Conservation (phyloP, 2,888 invertebrate species). For the Nomada ruficornis region DNA sequence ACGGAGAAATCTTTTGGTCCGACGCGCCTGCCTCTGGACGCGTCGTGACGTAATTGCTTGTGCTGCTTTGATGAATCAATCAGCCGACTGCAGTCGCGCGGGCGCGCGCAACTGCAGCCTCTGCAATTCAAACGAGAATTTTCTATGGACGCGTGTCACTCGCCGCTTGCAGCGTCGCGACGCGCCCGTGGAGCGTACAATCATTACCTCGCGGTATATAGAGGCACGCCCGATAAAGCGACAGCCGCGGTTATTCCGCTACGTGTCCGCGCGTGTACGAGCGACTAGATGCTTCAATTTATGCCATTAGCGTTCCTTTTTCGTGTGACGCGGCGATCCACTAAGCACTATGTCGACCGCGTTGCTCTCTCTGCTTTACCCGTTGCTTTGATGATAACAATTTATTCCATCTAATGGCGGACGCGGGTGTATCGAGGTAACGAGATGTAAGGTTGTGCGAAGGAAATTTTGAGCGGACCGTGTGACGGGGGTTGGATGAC, state of each 20-base stretch:
- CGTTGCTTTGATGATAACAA: constrained; percentile 38
- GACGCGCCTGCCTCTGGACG: constrained; percentile 57
- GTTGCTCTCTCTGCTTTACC: not conserved
- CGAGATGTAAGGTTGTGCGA: constrained; percentile 21
- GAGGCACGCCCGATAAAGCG: constrained; percentile 57
- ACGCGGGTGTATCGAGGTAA: constrained; percentile 16
- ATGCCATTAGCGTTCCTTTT: constrained; percentile 64
- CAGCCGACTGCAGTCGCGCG: constrained; percentile 49
- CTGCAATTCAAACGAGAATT: constrained; percentile 72
- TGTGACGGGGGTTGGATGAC: no score
- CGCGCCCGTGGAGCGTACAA: constrained; percentile 29
- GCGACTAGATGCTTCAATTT: constrained; percentile 61
- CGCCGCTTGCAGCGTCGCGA: not conserved
- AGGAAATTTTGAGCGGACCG: constrained; percentile 8
- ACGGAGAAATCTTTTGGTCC: constrained; percentile 48
- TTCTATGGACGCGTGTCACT: constrained; percentile 60
- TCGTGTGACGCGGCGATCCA: constrained; percentile 31
- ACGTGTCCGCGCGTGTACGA: constrained; percentile 50
- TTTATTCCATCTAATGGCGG: constrained; percentile 42
- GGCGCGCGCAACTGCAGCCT: constrained; percentile 50
- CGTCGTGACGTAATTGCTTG: constrained; percentile 59
- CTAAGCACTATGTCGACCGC: not conserved
- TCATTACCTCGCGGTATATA: constrained; percentile 60
- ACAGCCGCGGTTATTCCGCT: constrained; percentile 56
- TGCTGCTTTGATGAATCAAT: constrained; percentile 71